Evolutionary conservation across 2,797 vertebrate species (phyloP), one percentile per base, ranked within the genome.

Genomic region (Sciaenops ocellatus): DNA sequence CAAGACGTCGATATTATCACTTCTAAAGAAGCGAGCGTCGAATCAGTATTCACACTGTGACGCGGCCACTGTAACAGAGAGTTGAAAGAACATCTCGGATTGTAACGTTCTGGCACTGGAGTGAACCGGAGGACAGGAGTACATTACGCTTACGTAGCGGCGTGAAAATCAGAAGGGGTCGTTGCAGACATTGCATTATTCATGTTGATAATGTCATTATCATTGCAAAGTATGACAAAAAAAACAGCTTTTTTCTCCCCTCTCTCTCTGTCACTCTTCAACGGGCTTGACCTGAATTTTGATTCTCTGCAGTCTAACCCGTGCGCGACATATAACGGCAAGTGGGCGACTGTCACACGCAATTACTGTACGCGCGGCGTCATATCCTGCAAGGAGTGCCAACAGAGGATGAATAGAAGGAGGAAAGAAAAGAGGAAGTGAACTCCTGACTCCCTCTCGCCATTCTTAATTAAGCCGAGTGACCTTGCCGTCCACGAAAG

Each of bases 401-500:
- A 44, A 22, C 59, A 1, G 6, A 24, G 62, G 73, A 61, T 42
- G 71, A 79, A 69, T 0, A 16, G 30, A 59, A 24, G 50, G 47
- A 56, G 52, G 66, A 56, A 62, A 70, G 70, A 44, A 55, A 22
- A 60, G 62, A 70, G 70, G 50, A 55, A 22, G 69, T 88, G 89
- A 90, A 92, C 88, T 89, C 76, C 61, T 88, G 90, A 90, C 91
- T 86, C 78, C 60, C 72, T 78, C 79, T 83, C 60, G 18, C 85
- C 85, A 74, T 87, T 90, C 84, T 94, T 96, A 95, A 95, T 95
- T 94, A 95, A 94, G 92, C 90, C 65, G 16, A 52, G 80, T 92
- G 94, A 94, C 95, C 94, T 94, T 93, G 93, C 73, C 80, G 62
- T 87, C 69, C 82, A 82, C 72, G 59, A 74, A 85, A 87, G 82